Base-by-base conservation (phyloP, 2,113 vertebrate species). In the Helogale parvula region DNA sequence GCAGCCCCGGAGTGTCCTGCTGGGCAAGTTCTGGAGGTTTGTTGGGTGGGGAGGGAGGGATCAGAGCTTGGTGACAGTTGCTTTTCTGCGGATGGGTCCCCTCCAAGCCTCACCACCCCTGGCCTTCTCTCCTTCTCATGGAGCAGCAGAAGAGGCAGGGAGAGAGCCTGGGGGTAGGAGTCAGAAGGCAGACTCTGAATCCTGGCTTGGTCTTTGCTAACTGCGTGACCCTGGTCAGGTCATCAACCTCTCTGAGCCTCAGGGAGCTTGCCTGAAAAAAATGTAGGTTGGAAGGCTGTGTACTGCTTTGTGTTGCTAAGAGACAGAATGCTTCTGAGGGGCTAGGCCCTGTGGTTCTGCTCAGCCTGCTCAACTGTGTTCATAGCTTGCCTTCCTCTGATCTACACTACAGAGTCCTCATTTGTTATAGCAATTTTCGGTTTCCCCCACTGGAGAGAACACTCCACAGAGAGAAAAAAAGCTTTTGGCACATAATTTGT, bases 1-100 rank as follows among this genome's bases (percentile, higher is more conserved):
- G 72, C 60, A 50, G 85, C 41, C 82, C 45, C 0, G 1, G 41
- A 54, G 6, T 21, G 92, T 96, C 60, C 69, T 85, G 88, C 76
- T 92, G 2, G n/a, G 82, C 92, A 96, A 57, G 93, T 97, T 68
- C 88, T 72, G 45, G 63, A 47, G n/a, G 27, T 47, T 96, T 2
- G 0, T 12, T 2, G 71, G 89, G 86, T 0, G 1, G 77, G 72
- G n/a, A 79, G 72, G 65, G 87, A 88, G 68, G 85, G 77, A 50
- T 84, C 8, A 5, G 65, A 10, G n/a, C 16, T 27, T 0, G 23
- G 77, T 33, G 86, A 52, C 27, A 71, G 29, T 1, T 15, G 27
- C 29, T 93, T 95, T 45, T 79, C 38, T 84, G 47, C 5, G 33
- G 14, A 19, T 6, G 21, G 7, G 54, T 21, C 41, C 69, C 69